Percentiles rank a stretch among this genome's conserved stretches.
These are phyloP conservation scores for Neodon shergylaensis DNA, from an alignment of 2,113 vertebrate genomes.

Conservation along the genomic window DNA sequence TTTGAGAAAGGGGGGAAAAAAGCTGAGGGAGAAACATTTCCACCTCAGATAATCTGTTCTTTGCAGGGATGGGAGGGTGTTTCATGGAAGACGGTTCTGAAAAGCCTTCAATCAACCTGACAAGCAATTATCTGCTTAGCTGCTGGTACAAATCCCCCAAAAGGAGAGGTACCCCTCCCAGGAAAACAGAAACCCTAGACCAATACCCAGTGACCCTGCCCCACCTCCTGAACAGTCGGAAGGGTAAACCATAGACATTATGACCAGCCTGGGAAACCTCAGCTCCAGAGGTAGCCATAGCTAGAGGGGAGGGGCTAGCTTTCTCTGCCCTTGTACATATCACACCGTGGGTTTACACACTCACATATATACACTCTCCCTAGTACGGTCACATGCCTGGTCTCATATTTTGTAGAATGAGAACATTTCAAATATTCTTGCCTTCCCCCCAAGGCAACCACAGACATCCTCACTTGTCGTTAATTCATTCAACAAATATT, in stretches of 20 bases:
- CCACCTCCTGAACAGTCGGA: not conserved
- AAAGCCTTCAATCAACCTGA: constrained; percentile 89
- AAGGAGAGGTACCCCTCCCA: constrained; percentile 71
- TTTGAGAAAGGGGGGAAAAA: constrained; percentile 80
- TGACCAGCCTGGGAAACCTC: not conserved
- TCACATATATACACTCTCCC: not conserved
- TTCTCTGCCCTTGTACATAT: not conserved
- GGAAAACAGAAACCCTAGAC: constrained; percentile 56
- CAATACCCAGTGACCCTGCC: not conserved
- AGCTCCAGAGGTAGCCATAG: not conserved
- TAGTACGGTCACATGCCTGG: not conserved
- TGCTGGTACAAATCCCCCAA: constrained; percentile 76
- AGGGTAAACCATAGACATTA: not conserved
- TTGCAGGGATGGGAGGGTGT: constrained; percentile 79
- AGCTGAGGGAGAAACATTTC: constrained; percentile 82
- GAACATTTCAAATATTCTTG: not conserved
- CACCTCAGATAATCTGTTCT: constrained; percentile 85
- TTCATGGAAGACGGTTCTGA: constrained; percentile 86
- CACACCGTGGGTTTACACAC: not conserved
- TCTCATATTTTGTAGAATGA: not conserved
- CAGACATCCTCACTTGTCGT: not conserved
- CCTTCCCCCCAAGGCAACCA: not conserved
- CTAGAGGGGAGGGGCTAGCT: not conserved
- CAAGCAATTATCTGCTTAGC: constrained; percentile 89
- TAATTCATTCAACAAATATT: constrained; percentile 20